phyloP scores from a whole-genome alignment of 2,888 invertebrate genomes.

The Vannuccia rotundouncinata region DNA sequence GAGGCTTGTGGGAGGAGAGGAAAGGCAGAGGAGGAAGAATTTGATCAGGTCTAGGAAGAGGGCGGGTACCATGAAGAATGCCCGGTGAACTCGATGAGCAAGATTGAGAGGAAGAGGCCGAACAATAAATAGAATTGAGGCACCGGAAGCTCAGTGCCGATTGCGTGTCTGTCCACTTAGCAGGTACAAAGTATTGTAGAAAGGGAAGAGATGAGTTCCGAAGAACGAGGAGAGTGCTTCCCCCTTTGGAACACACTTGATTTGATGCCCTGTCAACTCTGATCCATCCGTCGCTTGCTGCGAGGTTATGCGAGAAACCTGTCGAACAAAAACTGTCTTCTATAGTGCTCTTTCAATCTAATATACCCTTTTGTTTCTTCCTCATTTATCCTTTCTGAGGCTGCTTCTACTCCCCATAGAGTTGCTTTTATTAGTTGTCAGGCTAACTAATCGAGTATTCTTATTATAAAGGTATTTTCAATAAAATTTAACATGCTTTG shows the following conservation, averaged over 20 bases:
- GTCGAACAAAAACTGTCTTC: not conserved
- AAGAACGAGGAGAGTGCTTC: slow-evolving; percentile 26
- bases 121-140: slow-evolving; percentile 15
- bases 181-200: slow-evolving; percentile 26
- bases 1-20: not conserved
- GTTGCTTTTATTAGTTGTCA: slow-evolving; percentile 7
- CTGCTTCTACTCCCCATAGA: not conserved
- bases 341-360: slow-evolving; percentile 17
- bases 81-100: not conserved
- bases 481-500: not conserved
- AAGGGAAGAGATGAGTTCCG: slow-evolving; percentile 26
- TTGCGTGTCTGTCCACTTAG: slow-evolving; percentile 26
- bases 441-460: slow-evolving; percentile 15
- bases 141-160: slow-evolving; percentile 16
- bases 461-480: not conserved
- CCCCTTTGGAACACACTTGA: slow-evolving; percentile 18
- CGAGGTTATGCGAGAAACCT: not conserved
- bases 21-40: not conserved
- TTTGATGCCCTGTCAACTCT: slow-evolving; percentile 23
- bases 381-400: not conserved
- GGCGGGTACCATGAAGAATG: slow-evolving; percentile 16
- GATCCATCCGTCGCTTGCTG: not conserved
- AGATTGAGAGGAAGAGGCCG: slow-evolving; percentile 7
- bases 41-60: not conserved
- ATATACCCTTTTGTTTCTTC: not conserved